Percentiles rank a stretch among this genome's conserved stretches.
phyloP scores from a whole-genome alignment of 2,113 vertebrate genomes.

The Chascanopsetta lugubris region DNA sequence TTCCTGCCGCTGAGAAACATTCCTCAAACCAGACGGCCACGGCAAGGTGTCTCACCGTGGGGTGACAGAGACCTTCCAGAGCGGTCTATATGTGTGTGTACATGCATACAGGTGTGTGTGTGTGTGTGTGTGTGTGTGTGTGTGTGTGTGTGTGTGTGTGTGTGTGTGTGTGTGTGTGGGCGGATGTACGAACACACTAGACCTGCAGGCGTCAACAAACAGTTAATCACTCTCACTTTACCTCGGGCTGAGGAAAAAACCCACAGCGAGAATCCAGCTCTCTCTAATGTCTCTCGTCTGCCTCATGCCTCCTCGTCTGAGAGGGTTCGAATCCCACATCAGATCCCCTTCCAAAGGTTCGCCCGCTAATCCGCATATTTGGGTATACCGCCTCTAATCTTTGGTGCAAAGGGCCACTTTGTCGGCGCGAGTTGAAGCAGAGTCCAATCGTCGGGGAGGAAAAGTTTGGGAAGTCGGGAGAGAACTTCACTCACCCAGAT shows the following conservation, averaged over 20 bases:
- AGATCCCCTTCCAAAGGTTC: constrained; percentile 61
- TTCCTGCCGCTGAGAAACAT: constrained; percentile 57
- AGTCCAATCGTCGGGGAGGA: background rate
- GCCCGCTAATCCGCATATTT: constrained; percentile 73
- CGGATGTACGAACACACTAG: constrained; percentile 55
- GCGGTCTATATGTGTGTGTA: constrained; percentile 13
- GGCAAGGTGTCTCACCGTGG: constrained; percentile 56
- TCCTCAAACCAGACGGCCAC: constrained; percentile 70
- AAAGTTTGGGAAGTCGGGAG: background rate
- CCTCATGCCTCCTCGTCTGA: no score
- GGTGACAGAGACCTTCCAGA: constrained; percentile 64
- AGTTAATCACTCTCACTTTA: constrained; percentile 61
- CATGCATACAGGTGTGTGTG: constrained; percentile 8
- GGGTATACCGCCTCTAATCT: constrained; percentile 64
- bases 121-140: constrained; percentile 38
- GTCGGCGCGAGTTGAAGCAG: background rate
- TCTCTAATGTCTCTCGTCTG: constrained; percentile 24
- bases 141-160: constrained; percentile 2
- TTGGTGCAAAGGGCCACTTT: constrained; percentile 33
- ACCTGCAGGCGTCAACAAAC: constrained; percentile 64
- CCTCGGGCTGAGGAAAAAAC: constrained; percentile 31
- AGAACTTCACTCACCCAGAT: no score
- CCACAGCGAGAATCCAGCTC: constrained; percentile 47
- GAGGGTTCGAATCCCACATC: constrained; percentile 34
- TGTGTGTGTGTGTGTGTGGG: constrained; percentile 50